phyloP scores from a whole-genome alignment of 2,113 vertebrate species.

The Trogon melanurus region DNA sequence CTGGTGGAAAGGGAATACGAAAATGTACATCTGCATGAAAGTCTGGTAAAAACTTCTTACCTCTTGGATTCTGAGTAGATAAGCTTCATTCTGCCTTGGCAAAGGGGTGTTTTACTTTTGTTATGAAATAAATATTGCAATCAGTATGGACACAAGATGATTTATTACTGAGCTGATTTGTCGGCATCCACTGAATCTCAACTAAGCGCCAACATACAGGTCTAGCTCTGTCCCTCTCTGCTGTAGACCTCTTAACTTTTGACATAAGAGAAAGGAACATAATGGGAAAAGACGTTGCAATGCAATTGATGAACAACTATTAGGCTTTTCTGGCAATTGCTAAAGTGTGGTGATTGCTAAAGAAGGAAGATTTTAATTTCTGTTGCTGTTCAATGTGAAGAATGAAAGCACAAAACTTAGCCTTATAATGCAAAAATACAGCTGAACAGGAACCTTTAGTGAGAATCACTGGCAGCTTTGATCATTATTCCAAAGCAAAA shows the following conservation, averaged over 20 bases:
- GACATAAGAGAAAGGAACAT: not conserved
- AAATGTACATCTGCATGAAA: not conserved
- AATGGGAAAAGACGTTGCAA: not conserved
- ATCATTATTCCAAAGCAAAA: not conserved
- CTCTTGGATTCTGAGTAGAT: not conserved
- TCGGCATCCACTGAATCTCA: not conserved
- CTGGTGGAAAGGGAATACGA: not conserved
- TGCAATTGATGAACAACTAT: not conserved
- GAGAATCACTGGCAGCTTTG: not conserved
- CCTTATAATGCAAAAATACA: not conserved
- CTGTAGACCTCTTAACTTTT: no score
- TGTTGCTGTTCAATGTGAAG: not conserved
- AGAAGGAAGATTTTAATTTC: not conserved
- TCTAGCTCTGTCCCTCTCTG: not conserved
- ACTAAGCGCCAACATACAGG: not conserved
- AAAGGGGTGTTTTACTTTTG: not conserved
- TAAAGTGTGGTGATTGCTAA: not conserved
- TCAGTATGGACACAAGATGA: not conserved
- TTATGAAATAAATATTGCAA: not conserved
- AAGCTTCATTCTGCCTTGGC: not conserved
- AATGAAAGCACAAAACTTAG: no score
- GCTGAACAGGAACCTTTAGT: not conserved
- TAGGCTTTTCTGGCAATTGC: no score
- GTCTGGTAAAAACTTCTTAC: not conserved
- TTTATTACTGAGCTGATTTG: not conserved